Evolutionary conservation across 2,888 invertebrate genomes (phyloP), one percentile per base, ranked within the genome.

Genomic region (Lycophotia porphyrea): DNA sequence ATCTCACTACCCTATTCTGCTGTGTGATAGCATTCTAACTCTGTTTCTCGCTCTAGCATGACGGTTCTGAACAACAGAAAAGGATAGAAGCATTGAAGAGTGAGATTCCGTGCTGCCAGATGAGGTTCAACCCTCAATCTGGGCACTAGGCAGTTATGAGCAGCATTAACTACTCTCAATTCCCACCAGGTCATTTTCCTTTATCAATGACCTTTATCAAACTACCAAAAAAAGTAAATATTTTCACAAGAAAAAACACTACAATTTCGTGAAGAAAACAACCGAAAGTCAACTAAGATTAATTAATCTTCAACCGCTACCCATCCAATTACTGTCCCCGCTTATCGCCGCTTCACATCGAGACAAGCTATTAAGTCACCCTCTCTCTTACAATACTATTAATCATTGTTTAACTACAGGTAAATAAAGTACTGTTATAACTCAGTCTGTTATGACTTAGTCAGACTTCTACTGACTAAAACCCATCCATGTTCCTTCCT

Each of bases 281-380:
- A 31, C 47, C 15, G 27, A 58, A 58, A 71, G 21, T 67, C 24
- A 44, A 75, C 80, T 31, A 61, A 15, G 60, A 76, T 68, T 70
- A 68, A 73, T 84, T 73, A 81, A 61, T 76, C 69, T 61, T 64
- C 21, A 47, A 80, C 76, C 60, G 42, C 75, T 18, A 76, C 81
- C 82, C 76, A 82, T 84, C 82, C 84, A 82, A 82, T 82, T 82
- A 82, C 64, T 81, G 76, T 71, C 81, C 76, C 18, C 49, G 55
- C 39, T 73, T 82, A 84, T 82, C 82, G 39, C 27, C 34, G 55
- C 60, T 76, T 67, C 36, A 71, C 84, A 84, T 84, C 82, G 61
- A 49, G 73, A 58, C 70, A 61, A 66, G 71, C 84, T 67, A 84
- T 82, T 84, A 84, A 67, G 72, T 80, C 72, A 60, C 82, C 84